A percentile compares a stretch with the other conserved stretches of the same genome.
These are phyloP conservation scores for Phylloscopus trochilus DNA, from an alignment of 2,113 vertebrate species.

Conservation along the genomic window DNA sequence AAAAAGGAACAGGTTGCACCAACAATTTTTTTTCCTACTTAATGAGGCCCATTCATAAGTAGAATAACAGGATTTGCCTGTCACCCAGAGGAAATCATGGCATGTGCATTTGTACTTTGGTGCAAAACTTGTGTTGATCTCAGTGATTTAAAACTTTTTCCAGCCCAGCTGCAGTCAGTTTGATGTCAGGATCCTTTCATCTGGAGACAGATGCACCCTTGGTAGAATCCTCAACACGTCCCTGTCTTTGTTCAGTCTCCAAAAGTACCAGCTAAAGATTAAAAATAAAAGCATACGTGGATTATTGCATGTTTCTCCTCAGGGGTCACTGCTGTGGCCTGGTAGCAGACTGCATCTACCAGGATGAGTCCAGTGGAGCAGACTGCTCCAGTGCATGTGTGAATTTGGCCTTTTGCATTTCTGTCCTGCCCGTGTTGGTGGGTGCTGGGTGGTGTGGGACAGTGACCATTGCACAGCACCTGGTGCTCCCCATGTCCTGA, in stretches of 20 bases:
- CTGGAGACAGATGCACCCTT: conserved; percentile 41
- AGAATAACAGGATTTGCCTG: conserved; percentile 14
- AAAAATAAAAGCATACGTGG: neutral
- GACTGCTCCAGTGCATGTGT: neutral
- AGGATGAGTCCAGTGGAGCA: too few relatives aligned
- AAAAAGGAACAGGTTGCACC: conserved; percentile 3
- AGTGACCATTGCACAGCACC: neutral
- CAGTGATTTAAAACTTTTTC: conserved; percentile 45
- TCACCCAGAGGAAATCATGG: conserved; percentile 56
- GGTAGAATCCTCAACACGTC: conserved; percentile 2
- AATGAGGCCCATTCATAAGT: conserved; percentile 35
- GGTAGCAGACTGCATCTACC: neutral
- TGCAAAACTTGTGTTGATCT: conserved; percentile 24
- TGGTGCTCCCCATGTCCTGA: neutral
- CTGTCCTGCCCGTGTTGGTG: neutral
- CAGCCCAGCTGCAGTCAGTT: conserved; percentile 40
- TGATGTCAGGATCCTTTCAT: conserved; percentile 60
- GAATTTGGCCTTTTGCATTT: neutral
- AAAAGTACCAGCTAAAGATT: neutral
- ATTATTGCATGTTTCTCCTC: neutral
- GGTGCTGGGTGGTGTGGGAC: neutral
- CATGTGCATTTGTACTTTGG: conserved; percentile 15
- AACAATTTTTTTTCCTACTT: neutral
- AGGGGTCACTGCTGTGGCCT: neutral
- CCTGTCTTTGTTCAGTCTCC: conserved; percentile 17